Percentiles rank a stretch among this genome's conserved stretches.
Conservation (phyloP, 2,888 invertebrate genomes). For the Mimas tiliae region DNA sequence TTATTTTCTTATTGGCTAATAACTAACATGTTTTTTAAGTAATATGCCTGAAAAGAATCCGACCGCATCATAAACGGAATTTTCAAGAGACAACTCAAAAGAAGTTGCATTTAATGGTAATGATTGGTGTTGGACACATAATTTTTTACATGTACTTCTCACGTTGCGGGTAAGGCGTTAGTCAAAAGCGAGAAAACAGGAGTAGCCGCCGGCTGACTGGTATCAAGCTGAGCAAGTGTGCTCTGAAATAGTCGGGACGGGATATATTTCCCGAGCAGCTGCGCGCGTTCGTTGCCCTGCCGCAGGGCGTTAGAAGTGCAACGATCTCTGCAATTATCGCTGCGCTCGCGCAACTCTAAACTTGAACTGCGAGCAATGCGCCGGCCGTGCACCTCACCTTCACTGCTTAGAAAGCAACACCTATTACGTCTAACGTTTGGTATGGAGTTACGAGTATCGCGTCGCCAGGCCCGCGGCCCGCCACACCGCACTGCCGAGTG, state of each 20-base stretch:
- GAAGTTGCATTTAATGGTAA: neutral
- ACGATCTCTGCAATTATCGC: constrained; percentile 78
- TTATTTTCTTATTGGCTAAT: too few relatives aligned
- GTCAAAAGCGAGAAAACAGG: constrained; percentile 55
- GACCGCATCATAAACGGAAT: neutral
- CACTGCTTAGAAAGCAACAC: constrained; percentile 82
- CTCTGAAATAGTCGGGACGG: constrained; percentile 82
- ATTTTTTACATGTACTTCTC: constrained; percentile 54
- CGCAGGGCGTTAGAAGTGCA: constrained; percentile 81
- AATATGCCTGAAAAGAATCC: neutral
- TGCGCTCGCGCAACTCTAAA: constrained; percentile 70
- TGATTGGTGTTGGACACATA: constrained; percentile 28
- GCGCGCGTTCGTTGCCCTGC: constrained; percentile 81
- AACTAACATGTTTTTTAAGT: neutral
- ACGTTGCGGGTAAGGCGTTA: constrained; percentile 69
- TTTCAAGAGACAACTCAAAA: neutral
- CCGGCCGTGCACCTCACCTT: constrained; percentile 77
- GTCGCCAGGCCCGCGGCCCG: neutral
- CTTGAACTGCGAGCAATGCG: constrained; percentile 77
- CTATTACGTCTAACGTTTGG: constrained; percentile 70
- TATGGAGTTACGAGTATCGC: constrained; percentile 22
- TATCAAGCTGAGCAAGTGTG: constrained; percentile 69
- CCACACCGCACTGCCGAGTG: neutral
- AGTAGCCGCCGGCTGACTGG: constrained; percentile 52
- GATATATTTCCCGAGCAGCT: constrained; percentile 84